Base-by-base conservation (phyloP, 1,140 invertebrate species). In the Choristoneura fumiferana region DNA sequence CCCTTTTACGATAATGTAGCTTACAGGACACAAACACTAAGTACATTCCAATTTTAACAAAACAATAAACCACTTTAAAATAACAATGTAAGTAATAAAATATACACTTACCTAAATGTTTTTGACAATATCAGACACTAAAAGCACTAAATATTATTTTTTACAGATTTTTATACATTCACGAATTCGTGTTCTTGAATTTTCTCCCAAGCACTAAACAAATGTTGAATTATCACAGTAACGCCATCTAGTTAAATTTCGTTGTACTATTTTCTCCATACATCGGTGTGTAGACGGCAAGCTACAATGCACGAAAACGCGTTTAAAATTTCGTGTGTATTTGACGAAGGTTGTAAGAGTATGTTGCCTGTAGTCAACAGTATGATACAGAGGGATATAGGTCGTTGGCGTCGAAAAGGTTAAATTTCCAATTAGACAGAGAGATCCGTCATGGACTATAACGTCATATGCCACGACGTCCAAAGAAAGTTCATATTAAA, bases 11-110 rank as follows among this genome's bases (percentile, higher is more conserved):
- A 54, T 43, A 66, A 62, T 66, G 60, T 63, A 69, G 58, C 49
- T 49, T 65, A 63, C 60, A 34, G 59, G 62, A 57, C 59, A 68
- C 58, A 62, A 68, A 65, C 62, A 68, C 18, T 43, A 58, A 58
- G 15, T 49, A 49, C 43, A 10, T 29, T n/a, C n/a, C 5, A 49
- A 4, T 49, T 18, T 49, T 14, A 49, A 49, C 10, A 45, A 49
- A 49, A 15, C 9, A 18, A 18, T 12, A 8, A 49, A 49, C 15
- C 17, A 18, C n/a, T 18, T 49, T 3, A 17, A 49, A 4, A 49
- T 18, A 49, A 18, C 22, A 49, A 49, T 17, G 9, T 49, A 49
- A 13, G 15, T 10, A 2, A 17, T 8, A 15, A 15, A 13, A 8
- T 29, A 49, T 49, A 49, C 22, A 18, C 22, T 17, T 49, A 49